Evolutionary conservation across 2,113 vertebrate genomes (phyloP).

Genomic region (Epinephelus moara): DNA sequence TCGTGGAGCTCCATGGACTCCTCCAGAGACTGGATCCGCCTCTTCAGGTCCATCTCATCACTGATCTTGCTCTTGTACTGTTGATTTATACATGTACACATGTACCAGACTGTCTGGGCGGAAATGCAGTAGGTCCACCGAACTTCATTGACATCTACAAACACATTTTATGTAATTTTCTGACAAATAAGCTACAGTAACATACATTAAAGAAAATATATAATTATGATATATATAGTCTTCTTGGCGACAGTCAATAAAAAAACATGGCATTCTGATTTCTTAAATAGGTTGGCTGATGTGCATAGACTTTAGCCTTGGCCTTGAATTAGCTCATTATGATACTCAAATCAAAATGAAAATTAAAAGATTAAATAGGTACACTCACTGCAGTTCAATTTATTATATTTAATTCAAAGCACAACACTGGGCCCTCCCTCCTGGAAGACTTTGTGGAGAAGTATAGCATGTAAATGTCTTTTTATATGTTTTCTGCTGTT

Average conservation of each 20-base stretch:
- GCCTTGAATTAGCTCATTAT: background rate
- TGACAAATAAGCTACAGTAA: no score
- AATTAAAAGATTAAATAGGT: slow-evolving; percentile 20
- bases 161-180: background rate
- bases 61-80: slow-evolving; percentile 95
- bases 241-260: background rate
- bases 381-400: background rate
- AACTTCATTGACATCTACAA: background rate
- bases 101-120: no score
- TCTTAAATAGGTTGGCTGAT: background rate
- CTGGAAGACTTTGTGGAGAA: background rate
- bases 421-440: background rate
- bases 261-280: slow-evolving; percentile 14
- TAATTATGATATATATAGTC: no score
- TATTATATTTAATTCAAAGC: background rate
- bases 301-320: background rate
- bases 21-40: slow-evolving; percentile 95
- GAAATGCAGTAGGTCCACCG: background rate
- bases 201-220: no score
- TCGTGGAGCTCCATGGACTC: slow-evolving; percentile 96
- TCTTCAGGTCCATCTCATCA: slow-evolving; percentile 95
- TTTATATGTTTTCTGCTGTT: background rate
- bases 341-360: background rate
- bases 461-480: background rate
- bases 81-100: no score